Evolutionary conservation across 2,888 invertebrate genomes (phyloP), one percentile per base, ranked within the genome.

Genomic region (Anorthoa munda): DNA sequence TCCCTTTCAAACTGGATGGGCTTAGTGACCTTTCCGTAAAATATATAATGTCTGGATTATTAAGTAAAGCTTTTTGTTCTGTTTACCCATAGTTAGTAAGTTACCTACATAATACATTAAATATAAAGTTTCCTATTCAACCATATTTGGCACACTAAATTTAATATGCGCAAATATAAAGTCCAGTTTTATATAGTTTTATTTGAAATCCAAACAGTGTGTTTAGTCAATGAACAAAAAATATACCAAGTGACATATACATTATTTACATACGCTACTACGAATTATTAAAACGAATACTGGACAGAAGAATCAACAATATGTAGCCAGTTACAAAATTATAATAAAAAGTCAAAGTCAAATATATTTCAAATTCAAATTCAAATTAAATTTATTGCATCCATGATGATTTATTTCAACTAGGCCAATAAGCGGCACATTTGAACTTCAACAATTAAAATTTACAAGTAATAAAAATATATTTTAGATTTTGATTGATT

Each of bases 1-100:
- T 88, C 89, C 84, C 63, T 74, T 55, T 59, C 26, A 78, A 84
- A 76, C 55, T 60, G 64, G 65, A 66, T 31, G 61, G 63, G 63
- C 53, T 75, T 66, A 71, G 66, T 75, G 77, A 75, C 75, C 79
- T 72, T 81, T 84, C 79, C 60, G 55, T 63, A 65, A 56, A 71
- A 70, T 75, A 63, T 68, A 81, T 79, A 63, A 58, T 74, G 21
- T 11, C 55, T 71, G 39, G 50, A 67, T 76, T 64, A 72, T 61
- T 59, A 58, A 5, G 18, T 48, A 56, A 65, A 75, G 48, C 75
- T 60, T 39, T 60, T 18, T 26, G 17, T 81, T 67, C 65, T 65
- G 18, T 45, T 45, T 45, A n/a, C 15, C 21, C 15, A 21, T 60
- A 60, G 5, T 39, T 39, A 21, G 12, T n/a, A 23, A 4, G 26